A percentile compares a stretch with the other conserved stretches of the same genome.
phyloP scores from a whole-genome alignment of 2,888 invertebrate species.

The Pasiphila rectangulata region DNA sequence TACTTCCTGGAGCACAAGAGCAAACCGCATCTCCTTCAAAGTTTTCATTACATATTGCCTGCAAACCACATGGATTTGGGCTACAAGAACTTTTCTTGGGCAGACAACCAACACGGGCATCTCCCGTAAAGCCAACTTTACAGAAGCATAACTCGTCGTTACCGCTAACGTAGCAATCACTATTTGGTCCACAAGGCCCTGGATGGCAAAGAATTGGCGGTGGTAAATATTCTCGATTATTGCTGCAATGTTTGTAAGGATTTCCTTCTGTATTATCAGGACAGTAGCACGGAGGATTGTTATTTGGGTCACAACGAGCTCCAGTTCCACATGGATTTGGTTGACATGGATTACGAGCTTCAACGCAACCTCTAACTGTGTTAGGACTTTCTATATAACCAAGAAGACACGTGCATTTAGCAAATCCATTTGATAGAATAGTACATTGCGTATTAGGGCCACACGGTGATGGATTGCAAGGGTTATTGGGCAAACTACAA shows the following conservation, averaged over 20 bases:
- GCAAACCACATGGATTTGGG: constrained; percentile 90
- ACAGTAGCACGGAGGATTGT: constrained; percentile 91
- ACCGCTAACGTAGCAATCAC: constrained; percentile 91
- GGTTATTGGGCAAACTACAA: constrained; percentile 87
- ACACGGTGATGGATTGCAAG: constrained; percentile 92
- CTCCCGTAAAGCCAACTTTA: constrained; percentile 86
- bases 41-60: constrained; percentile 86
- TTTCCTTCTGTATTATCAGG: constrained; percentile 91
- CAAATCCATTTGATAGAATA: constrained; percentile 87
- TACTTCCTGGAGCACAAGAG: constrained; percentile 86
- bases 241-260: constrained; percentile 87
- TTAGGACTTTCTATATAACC: constrained; percentile 93
- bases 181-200: constrained; percentile 90
- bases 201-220: constrained; percentile 86
- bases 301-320: constrained; percentile 89
- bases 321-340: constrained; percentile 90
- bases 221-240: constrained; percentile 74
- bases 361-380: constrained; percentile 91
- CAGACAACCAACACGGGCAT: constrained; percentile 89
- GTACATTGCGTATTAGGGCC: constrained; percentile 94
- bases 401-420: constrained; percentile 92
- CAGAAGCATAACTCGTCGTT: constrained; percentile 93
- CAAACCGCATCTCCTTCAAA: constrained; percentile 86
- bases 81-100: constrained; percentile 86
- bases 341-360: constrained; percentile 89